Base-by-base conservation (phyloP, 2,888 invertebrate species). In the Drosophila conformis region DNA sequence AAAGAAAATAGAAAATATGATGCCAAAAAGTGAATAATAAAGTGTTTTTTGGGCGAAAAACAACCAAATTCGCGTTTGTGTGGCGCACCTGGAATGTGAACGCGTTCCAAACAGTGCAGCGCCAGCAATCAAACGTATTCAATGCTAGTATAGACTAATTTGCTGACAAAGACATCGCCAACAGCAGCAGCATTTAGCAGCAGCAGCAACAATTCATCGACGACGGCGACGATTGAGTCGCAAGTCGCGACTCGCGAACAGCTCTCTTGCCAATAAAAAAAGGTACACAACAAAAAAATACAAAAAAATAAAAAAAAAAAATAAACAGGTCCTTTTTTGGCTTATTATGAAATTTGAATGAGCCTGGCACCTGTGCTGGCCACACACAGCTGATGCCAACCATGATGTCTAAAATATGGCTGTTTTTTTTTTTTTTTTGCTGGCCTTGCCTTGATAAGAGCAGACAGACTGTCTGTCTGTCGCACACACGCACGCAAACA, bases 1-100 rank as follows among this genome's bases (percentile, higher is more conserved):
- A 82, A 87, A 78, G 84, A 87, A 83, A 83, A 83, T 83, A 83
- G 81, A 83, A 83, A 83, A 81, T 85, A 83, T 71, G 80, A 78
- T 78, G 80, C 76, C 52, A 82, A 82, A 76, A 83, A 80, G 71
- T 72, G 75, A 71, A 80, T 75, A 86, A 80, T 83, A 71, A 76
- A 78, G 73, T 86, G 75, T 74, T 62, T 68, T 63, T 67, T 52
- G 25, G 48, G n/a, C 51, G 7, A 69, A 77, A 76, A 75, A 61
- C 57, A 63, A 66, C 46, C 60, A 70, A 73, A 67, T 66, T 66
- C 60, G 65, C 52, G 61, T 61, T 68, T 68, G 65, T 72, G 66
- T 68, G 71, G 64, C 66, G 75, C 70, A 79, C 31, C 38, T 59
- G 63, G 65, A 69, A 78, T 78, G 82, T 69, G 67, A 71, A 69